These are phyloP conservation scores for Pomacea maculata DNA, from an alignment of 1,140 invertebrate species.

Conservation along the genomic window DNA sequence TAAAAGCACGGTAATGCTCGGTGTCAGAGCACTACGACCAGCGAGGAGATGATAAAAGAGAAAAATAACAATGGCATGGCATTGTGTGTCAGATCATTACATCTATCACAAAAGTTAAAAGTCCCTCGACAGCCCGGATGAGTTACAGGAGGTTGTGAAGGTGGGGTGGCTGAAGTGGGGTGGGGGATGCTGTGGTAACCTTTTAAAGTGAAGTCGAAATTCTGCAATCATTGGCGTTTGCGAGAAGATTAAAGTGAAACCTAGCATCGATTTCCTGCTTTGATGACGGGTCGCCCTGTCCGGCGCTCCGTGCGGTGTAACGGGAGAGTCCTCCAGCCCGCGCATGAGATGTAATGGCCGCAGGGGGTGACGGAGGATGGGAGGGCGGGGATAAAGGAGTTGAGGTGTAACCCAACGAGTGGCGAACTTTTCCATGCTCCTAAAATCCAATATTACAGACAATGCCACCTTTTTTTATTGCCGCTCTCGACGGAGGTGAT, in stretches of 20 bases:
- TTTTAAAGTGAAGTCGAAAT: neutral
- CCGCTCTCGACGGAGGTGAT: neutral
- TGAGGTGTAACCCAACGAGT: neutral
- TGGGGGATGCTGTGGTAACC: neutral
- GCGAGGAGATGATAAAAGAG: too few relatives aligned
- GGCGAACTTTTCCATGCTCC: neutral
- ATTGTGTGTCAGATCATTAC: too few relatives aligned
- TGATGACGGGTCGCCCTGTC: neutral
- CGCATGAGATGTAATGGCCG: neutral
- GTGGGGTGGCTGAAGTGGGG: too few relatives aligned
- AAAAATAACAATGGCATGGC: too few relatives aligned
- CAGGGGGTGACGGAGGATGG: neutral
- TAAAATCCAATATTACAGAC: neutral
- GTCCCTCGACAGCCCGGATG: too few relatives aligned
- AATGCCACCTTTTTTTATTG: neutral
- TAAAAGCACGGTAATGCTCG: too few relatives aligned
- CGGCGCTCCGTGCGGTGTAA: too few relatives aligned
- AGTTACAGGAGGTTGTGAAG: too few relatives aligned
- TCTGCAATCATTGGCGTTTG: neutral
- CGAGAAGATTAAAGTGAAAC: neutral
- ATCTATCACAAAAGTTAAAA: too few relatives aligned
- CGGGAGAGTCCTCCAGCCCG: too few relatives aligned
- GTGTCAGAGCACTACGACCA: too few relatives aligned
- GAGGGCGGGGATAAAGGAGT: neutral
- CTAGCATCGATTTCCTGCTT: neutral